phyloP scores from a whole-genome alignment of 2,888 invertebrate species.

The Rhodophaea formosa region DNA sequence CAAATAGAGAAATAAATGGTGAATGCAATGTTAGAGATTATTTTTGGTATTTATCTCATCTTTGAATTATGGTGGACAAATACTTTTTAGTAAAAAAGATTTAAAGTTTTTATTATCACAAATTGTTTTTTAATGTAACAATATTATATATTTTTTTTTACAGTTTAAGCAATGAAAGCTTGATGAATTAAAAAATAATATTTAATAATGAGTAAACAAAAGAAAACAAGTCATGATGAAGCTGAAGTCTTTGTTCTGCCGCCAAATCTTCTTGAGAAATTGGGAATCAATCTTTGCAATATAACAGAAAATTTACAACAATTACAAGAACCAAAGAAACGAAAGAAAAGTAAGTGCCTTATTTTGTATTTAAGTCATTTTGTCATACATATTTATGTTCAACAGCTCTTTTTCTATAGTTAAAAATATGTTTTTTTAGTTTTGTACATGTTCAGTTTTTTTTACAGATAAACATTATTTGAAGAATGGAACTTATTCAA shows the following conservation, averaged over 20 bases:
- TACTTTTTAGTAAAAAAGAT: no score
- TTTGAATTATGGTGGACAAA: no score
- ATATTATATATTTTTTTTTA: no score
- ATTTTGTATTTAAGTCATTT: background rate
- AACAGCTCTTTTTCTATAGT: no score
- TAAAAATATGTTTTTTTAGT: no score
- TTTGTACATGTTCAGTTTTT: background rate
- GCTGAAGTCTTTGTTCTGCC: slow-evolving; percentile 66
- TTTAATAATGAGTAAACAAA: slow-evolving; percentile 22
- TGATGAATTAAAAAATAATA: background rate
- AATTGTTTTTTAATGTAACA: no score
- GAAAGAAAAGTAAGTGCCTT: slow-evolving; percentile 18
- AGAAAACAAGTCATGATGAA: slow-evolving; percentile 29
- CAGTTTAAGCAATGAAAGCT: background rate
- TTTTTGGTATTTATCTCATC: no score
- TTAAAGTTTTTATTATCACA: no score
- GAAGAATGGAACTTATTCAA: background rate
- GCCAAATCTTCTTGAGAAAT: slow-evolving; percentile 66
- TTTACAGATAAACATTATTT: slow-evolving; percentile 2
- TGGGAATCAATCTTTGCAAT: slow-evolving; percentile 62
- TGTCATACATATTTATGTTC: background rate
- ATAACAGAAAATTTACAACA: slow-evolving; percentile 29
- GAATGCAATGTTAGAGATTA: no score
- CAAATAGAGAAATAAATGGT: no score
- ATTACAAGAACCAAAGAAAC: slow-evolving; percentile 1